Evolutionary conservation across 2,888 invertebrate species (phyloP).

Genomic region (Rhogogaster chlorosoma): DNA sequence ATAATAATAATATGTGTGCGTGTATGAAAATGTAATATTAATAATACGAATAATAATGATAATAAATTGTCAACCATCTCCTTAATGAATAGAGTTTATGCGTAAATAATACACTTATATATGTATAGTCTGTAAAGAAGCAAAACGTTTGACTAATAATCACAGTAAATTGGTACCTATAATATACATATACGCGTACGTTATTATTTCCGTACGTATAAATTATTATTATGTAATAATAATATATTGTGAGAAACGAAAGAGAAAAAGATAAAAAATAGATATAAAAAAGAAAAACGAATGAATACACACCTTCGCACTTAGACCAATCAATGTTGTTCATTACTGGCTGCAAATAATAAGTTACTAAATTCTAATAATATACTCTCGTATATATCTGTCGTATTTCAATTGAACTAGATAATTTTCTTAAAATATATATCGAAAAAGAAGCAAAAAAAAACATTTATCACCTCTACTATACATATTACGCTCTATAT

Average conservation of each 20-base stretch:
- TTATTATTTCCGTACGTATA: background rate
- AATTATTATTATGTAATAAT: background rate
- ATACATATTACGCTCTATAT: background rate
- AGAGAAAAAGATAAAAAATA: background rate
- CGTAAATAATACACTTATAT: background rate
- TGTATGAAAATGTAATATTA: slow-evolving; percentile 13
- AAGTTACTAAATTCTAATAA: slow-evolving; percentile 15
- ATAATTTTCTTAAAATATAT: background rate
- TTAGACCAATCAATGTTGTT: slow-evolving; percentile 47
- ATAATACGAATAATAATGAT: slow-evolving; percentile 1
- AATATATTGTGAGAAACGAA: background rate
- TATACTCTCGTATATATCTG: background rate
- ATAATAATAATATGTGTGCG: slow-evolving; percentile 11
- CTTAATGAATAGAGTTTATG: background rate
- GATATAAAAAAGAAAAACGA: background rate
- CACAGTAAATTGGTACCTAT: slow-evolving; percentile 38
- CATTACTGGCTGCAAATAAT: slow-evolving; percentile 16
- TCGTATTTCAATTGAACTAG: slow-evolving; percentile 18
- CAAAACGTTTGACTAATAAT: slow-evolving; percentile 36
- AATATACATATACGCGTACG: background rate
- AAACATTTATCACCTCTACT: background rate
- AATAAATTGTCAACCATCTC: slow-evolving; percentile 34
- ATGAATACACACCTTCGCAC: slow-evolving; percentile 9
- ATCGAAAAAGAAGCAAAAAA: background rate
- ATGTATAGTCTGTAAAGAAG: background rate